Percentiles rank a stretch among this genome's conserved stretches.
phyloP scores from a whole-genome alignment of 2,113 vertebrate genomes.

The Tychaedon coryphoeus region DNA sequence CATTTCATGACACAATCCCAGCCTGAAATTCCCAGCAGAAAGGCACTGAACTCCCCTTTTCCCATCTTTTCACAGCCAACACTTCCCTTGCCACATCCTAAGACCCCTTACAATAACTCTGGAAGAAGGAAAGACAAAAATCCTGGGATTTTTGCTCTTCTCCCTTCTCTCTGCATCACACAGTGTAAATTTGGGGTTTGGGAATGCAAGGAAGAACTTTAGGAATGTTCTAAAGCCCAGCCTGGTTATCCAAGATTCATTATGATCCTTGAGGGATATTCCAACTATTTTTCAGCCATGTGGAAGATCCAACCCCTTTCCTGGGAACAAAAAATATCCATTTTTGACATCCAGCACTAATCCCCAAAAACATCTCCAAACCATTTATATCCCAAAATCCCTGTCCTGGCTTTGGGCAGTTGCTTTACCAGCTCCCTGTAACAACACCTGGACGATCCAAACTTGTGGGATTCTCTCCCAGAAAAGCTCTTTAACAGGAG shows the following conservation, averaged over 20 bases:
- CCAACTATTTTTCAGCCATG: neutral
- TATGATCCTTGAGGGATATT: neutral
- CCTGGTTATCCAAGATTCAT: neutral
- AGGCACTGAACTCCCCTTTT: neutral
- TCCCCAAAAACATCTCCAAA: neutral
- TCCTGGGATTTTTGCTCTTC: neutral
- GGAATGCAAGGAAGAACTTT: neutral
- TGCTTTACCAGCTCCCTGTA: neutral
- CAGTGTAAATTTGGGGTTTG: fast-evolving
- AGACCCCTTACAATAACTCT: neutral
- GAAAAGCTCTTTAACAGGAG: neutral
- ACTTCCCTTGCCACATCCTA: neutral
- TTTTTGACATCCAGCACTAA: neutral
- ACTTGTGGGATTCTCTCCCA: neutral
- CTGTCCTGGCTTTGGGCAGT: neutral
- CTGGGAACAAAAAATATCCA: neutral
- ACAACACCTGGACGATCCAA: neutral
- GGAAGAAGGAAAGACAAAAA: neutral
- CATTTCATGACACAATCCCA: fast-evolving
- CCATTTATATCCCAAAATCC: neutral
- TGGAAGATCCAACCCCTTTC: neutral
- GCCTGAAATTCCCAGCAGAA: neutral
- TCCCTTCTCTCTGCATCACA: neutral
- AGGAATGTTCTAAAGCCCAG: neutral
- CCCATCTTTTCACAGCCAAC: neutral